Conservation (phyloP, 1,140 invertebrate genomes). For the Asobara japonica region DNA sequence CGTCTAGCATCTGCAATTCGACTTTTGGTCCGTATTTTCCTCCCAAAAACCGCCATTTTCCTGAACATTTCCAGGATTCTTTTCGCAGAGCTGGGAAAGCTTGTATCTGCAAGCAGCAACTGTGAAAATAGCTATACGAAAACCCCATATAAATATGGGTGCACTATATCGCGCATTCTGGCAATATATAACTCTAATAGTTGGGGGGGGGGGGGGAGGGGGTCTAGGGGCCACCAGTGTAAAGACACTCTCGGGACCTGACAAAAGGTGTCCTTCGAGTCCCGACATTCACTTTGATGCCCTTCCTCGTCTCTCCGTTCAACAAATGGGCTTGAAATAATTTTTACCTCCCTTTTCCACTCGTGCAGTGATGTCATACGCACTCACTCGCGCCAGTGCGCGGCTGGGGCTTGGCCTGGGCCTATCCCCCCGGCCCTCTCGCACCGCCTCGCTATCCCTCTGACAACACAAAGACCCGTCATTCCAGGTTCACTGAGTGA, state of each 20-base stretch:
- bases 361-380: background rate
- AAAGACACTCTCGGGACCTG: slow-evolving; percentile 57
- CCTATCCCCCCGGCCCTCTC: slow-evolving; percentile 5
- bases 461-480: slow-evolving; percentile 54
- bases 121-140: too few relatives aligned
- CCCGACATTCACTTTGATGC: slow-evolving; percentile 62
- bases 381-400: background rate
- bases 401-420: background rate
- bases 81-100: too few relatives aligned
- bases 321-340: background rate
- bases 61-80: too few relatives aligned
- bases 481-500: slow-evolving; percentile 41
- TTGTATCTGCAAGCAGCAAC: too few relatives aligned
- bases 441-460: background rate
- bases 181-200: slow-evolving; percentile 17
- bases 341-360: background rate
- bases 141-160: slow-evolving; percentile 41
- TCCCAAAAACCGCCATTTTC: too few relatives aligned
- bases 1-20: too few relatives aligned
- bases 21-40: too few relatives aligned
- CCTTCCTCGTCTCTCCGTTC: slow-evolving; percentile 13
- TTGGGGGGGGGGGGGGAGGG: background rate
- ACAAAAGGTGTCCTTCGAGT: slow-evolving; percentile 67
- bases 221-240: slow-evolving; percentile 35
- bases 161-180: slow-evolving; percentile 11